Evolutionary conservation across 2,113 vertebrate genomes (phyloP).

Genomic region (Galbula dea): DNA sequence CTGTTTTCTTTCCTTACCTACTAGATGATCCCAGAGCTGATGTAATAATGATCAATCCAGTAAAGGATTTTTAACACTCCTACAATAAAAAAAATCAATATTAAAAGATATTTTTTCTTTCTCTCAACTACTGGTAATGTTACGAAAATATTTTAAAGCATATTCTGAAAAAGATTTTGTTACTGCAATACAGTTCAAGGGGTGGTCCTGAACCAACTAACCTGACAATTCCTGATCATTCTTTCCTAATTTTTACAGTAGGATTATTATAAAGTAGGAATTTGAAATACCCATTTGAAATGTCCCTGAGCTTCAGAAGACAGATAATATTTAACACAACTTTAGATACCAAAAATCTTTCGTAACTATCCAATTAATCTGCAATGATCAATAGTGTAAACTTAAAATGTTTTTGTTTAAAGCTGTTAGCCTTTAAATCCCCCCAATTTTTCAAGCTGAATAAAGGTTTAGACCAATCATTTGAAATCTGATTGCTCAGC

Average conservation of each 20-base stretch:
- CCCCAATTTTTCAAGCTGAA: slow-evolving; percentile 10
- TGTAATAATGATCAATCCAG: not conserved
- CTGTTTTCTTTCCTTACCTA: not conserved
- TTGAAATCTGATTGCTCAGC: slow-evolving; percentile 32
- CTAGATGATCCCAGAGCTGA: not conserved
- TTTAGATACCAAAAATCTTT: not conserved
- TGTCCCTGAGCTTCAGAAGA: not conserved
- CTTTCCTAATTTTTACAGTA: not conserved
- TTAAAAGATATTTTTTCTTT: not conserved
- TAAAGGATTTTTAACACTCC: not conserved
- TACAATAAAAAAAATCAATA: not conserved
- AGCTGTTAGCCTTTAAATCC: slow-evolving; percentile 7
- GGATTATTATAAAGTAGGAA: not conserved
- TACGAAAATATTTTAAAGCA: not conserved
- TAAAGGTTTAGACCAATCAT: not conserved
- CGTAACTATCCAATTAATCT: not conserved
- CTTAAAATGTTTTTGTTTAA: not conserved
- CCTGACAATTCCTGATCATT: not conserved
- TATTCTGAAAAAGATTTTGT: not conserved
- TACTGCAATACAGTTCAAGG: not conserved
- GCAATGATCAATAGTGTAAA: not conserved
- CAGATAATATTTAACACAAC: not conserved
- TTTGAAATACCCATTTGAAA: not conserved
- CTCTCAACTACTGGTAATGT: not conserved
- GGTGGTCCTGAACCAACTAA: not conserved